Conservation (phyloP, 2,888 invertebrate genomes). For the Tetragonula carbonaria region DNA sequence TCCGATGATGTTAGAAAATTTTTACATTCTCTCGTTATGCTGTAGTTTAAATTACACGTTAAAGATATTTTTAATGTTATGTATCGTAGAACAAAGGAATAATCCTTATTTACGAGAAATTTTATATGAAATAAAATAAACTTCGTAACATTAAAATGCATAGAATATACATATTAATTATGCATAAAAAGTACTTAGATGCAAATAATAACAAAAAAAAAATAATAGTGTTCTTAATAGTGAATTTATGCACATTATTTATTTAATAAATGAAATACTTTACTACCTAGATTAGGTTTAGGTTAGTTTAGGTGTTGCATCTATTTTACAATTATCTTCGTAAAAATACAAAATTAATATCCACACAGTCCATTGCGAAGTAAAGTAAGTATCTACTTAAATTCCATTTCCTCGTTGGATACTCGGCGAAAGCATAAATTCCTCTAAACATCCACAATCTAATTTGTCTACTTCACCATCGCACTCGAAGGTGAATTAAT, state of each 20-base stretch:
- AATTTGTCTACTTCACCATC: background rate
- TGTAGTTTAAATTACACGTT: background rate
- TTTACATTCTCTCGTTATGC: no score
- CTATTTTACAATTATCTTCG: no score
- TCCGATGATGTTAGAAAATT: no score
- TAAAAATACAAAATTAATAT: no score
- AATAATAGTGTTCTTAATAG: background rate
- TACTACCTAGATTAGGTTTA: no score
- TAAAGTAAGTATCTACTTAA: no score
- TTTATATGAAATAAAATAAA: background rate
- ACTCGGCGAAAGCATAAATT: background rate
- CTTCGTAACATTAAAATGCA: fast-evolving
- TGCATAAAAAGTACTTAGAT: no score
- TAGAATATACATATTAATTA: background rate
- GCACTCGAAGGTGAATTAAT: background rate
- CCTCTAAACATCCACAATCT: background rate
- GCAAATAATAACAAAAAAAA: background rate
- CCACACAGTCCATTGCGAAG: no score
- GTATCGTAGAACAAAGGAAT: background rate
- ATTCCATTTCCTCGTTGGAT: no score
- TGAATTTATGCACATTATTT: no score
- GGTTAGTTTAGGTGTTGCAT: no score
- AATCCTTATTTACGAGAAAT: background rate
- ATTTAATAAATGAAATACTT: no score
- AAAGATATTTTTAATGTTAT: background rate